These are phyloP conservation scores for Phenganax marumi DNA, from an alignment of 92 coral and sea anemone species.

Conservation along the genomic window DNA sequence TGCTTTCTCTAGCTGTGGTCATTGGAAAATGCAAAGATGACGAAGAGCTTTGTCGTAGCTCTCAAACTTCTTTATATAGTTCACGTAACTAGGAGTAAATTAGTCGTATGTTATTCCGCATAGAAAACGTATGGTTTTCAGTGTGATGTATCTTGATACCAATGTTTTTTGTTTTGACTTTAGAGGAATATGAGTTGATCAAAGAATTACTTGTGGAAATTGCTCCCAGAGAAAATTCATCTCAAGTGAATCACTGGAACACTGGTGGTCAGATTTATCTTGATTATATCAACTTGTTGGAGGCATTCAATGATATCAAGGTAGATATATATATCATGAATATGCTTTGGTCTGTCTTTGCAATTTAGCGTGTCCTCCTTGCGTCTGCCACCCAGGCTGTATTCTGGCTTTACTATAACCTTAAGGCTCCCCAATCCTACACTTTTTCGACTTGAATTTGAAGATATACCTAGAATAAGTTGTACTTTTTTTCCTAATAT, in stretches of 20 bases:
- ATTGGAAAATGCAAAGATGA: no score
- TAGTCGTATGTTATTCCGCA: no score
- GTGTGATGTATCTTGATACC: background rate
- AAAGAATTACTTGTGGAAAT: conserved; percentile 69
- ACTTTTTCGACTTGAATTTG: no score
- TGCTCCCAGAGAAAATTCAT: conserved; percentile 73
- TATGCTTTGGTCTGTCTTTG: background rate
- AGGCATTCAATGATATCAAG: conserved; percentile 43
- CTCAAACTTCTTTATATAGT: no score
- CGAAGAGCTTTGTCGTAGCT: no score
- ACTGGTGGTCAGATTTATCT: conserved; percentile 87
- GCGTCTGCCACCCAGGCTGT: no score
- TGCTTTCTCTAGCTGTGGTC: no score
- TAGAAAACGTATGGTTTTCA: no score
- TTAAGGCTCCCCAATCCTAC: no score
- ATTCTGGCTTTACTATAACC: no score
- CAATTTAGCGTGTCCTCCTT: background rate
- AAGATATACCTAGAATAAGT: background rate
- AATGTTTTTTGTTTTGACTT: background rate
- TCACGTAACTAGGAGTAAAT: no score
- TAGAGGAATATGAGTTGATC: conserved; percentile 85
- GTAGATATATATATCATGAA: background rate
- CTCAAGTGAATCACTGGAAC: conserved; percentile 81
- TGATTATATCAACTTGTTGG: conserved; percentile 35
- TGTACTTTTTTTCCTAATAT: no score